A percentile compares a stretch with the other conserved stretches of the same genome.
phyloP scores from a whole-genome alignment of 2,113 vertebrate species.

The Blennius ocellaris region DNA sequence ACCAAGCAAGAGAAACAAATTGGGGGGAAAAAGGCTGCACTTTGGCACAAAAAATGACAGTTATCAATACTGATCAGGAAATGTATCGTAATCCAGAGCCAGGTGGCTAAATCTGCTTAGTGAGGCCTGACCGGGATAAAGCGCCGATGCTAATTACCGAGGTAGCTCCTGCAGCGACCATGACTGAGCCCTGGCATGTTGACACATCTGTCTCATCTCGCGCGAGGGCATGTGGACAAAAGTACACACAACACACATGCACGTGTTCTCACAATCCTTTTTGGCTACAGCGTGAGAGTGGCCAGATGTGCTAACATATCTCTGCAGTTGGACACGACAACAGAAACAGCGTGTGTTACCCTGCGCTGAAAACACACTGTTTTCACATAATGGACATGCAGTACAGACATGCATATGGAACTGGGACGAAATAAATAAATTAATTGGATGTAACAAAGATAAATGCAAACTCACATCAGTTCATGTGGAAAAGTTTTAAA shows the following conservation, averaged over 20 bases:
- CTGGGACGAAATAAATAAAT: too few species aligned
- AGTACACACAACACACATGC: slow-evolving; percentile 16
- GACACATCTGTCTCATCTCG: slow-evolving; percentile 33
- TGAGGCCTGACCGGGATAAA: slow-evolving; percentile 15
- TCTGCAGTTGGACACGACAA: slow-evolving; percentile 18
- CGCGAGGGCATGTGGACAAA: slow-evolving; percentile 21
- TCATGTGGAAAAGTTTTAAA: too few species aligned
- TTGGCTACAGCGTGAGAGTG: slow-evolving; percentile 34
- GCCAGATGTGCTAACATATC: slow-evolving; percentile 66
- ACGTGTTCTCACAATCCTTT: slow-evolving; percentile 39
- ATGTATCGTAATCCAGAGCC: slow-evolving; percentile 47
- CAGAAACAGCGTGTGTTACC: neutral
- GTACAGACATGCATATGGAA: too few species aligned
- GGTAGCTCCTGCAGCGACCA: slow-evolving; percentile 26
- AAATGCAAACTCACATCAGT: too few species aligned
- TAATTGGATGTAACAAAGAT: too few species aligned
- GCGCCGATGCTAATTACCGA: slow-evolving; percentile 50
- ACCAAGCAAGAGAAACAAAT: slow-evolving; percentile 17
- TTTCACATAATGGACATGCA: too few species aligned
- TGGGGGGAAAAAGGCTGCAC: slow-evolving; percentile 11
- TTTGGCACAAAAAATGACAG: slow-evolving; percentile 17
- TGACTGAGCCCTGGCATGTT: slow-evolving; percentile 44
- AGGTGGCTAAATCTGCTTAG: slow-evolving; percentile 46
- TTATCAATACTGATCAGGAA: slow-evolving; percentile 35
- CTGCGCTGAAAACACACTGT: too few species aligned